A percentile compares a stretch with the other conserved stretches of the same genome.
Evolutionary conservation across 2,888 invertebrate genomes (phyloP).

Genomic region (Iselma pallidipennis): DNA sequence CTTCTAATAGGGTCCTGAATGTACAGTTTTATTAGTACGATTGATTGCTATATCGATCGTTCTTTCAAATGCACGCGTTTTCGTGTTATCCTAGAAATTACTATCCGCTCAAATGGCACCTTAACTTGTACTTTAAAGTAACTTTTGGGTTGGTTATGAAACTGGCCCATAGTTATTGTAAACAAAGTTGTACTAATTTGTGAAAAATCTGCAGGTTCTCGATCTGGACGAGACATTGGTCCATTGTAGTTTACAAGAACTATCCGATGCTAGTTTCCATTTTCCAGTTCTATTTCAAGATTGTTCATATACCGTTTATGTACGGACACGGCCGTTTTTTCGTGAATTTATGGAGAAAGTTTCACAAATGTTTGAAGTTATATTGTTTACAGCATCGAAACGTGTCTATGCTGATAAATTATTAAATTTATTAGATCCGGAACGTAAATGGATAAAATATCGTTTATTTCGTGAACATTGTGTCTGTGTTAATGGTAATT

Average conservation of each 20-base stretch:
- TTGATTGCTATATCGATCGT: too few relatives aligned
- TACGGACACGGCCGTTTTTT: conserved; percentile 89
- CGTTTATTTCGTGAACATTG: conserved; percentile 95
- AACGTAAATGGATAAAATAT: conserved; percentile 86
- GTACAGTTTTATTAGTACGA: too few relatives aligned
- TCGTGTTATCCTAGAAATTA: too few relatives aligned
- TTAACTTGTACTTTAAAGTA: too few relatives aligned
- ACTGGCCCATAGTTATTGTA: too few relatives aligned
- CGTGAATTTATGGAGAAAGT: conserved; percentile 88
- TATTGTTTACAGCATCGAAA: conserved; percentile 94
- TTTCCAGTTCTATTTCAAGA: conserved; percentile 94
- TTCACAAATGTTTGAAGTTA: conserved; percentile 87
- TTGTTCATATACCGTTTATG: conserved; percentile 81
- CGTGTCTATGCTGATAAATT: conserved; percentile 93
- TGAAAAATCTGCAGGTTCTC: conserved; percentile 58
- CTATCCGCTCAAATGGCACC: too few relatives aligned
- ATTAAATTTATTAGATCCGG: conserved; percentile 88
- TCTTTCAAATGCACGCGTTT: too few relatives aligned
- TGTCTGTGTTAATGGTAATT: conserved; percentile 93
- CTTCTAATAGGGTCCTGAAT: too few relatives aligned
- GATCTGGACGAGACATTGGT: conserved; percentile 91
- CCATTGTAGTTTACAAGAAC: conserved; percentile 90
- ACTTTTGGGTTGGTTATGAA: too few relatives aligned
- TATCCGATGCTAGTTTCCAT: conserved; percentile 90
- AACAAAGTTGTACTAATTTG: background rate